Conservation (phyloP, 1,140 invertebrate genomes). For the Eupristina koningsbergeri region DNA sequence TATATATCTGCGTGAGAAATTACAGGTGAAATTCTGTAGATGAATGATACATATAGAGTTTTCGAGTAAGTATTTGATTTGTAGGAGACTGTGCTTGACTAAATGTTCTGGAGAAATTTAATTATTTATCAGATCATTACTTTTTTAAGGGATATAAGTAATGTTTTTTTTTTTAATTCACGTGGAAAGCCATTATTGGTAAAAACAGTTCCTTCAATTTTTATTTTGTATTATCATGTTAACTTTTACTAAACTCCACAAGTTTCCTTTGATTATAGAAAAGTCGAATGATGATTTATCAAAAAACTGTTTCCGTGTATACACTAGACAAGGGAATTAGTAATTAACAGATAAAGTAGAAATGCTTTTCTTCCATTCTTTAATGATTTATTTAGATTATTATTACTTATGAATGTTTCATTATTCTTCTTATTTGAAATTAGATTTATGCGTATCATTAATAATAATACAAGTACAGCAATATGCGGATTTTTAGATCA, state of each 20-base stretch:
- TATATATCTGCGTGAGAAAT: slow-evolving; percentile 14
- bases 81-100: slow-evolving; percentile 7
- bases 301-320: slow-evolving; percentile 9
- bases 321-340: background rate
- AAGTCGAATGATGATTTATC: background rate
- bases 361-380: background rate
- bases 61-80: slow-evolving; percentile 4
- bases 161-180: background rate
- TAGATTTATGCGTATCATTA: background rate
- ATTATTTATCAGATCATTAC: background rate
- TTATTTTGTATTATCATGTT: background rate
- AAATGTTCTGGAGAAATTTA: slow-evolving; percentile 23
- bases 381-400: background rate
- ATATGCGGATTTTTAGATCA: background rate
- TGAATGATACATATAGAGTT: background rate
- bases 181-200: background rate
- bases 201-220: background rate
- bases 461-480: background rate
- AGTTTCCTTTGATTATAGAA: background rate
- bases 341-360: background rate
- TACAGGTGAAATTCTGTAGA: slow-evolving; percentile 13
- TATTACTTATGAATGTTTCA: background rate
- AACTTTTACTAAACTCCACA: background rate
- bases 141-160: background rate
- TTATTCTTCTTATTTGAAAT: background rate